phyloP scores from a whole-genome alignment of 2,888 invertebrate species.

The Spialia ferax region DNA sequence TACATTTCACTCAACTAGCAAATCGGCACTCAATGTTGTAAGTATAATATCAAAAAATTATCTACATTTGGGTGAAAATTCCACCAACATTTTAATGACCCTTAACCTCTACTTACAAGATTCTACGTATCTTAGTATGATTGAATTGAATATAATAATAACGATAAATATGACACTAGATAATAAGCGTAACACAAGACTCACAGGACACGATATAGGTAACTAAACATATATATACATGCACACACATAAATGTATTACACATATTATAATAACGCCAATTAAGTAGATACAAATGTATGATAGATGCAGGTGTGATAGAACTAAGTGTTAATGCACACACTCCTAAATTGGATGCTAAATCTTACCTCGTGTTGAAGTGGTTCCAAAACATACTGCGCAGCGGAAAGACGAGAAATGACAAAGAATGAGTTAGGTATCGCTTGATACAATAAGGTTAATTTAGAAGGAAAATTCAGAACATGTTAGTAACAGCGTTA shows the following conservation, averaged over 20 bases:
- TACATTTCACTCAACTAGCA: slow-evolving; percentile 26
- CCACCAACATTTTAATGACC: slow-evolving; percentile 1
- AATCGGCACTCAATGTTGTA: slow-evolving; percentile 1
- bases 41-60: slow-evolving; percentile 11
- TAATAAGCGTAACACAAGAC: slow-evolving; percentile 85
- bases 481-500: slow-evolving; percentile 54
- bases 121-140: slow-evolving; percentile 45
- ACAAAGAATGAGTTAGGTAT: slow-evolving; percentile 83
- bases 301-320: slow-evolving; percentile 45
- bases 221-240: slow-evolving; percentile 58
- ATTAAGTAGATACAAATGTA: slow-evolving; percentile 46
- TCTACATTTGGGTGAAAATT: slow-evolving; percentile 20
- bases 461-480: slow-evolving; percentile 64
- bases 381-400: slow-evolving; percentile 99
- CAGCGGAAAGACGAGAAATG: slow-evolving; percentile 92
- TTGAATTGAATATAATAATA: slow-evolving; percentile 42
- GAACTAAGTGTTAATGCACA: slow-evolving; percentile 51
- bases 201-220: slow-evolving; percentile 87
- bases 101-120: slow-evolving; percentile 46
- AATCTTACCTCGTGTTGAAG: slow-evolving; percentile 99
- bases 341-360: slow-evolving; percentile 67
- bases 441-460: slow-evolving; percentile 69
- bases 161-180: slow-evolving; percentile 52
- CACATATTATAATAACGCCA: slow-evolving; percentile 48
- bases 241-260: slow-evolving; percentile 59